These are phyloP conservation scores for Gryllus bimaculatus DNA, from an alignment of 1,140 invertebrate species.

Conservation along the genomic window DNA sequence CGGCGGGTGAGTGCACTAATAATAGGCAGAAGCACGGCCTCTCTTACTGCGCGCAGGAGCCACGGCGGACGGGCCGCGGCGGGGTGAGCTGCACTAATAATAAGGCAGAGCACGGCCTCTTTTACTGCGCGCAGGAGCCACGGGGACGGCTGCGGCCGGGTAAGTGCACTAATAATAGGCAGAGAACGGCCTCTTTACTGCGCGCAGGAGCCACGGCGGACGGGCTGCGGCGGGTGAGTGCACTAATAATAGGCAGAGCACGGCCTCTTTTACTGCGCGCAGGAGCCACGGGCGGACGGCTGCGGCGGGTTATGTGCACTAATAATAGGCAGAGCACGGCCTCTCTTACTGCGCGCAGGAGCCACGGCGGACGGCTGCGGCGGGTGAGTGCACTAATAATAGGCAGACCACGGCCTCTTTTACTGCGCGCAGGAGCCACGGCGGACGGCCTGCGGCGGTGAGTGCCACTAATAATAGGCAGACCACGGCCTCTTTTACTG, in stretches of 20 bases:
- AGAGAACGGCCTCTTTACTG: background rate
- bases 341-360: conserved; percentile 7
- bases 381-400: background rate
- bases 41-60: conserved; percentile 18
- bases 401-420: too few species aligned
- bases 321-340: conserved; percentile 7
- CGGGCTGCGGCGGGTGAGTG: background rate
- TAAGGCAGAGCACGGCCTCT: conserved; percentile 34
- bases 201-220: conserved; percentile 19
- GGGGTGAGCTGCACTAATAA: conserved; percentile 29
- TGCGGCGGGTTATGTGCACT: conserved; percentile 25
- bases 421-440: conserved; percentile 20
- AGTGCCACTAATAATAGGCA: conserved; percentile 30
- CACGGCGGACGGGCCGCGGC: conserved; percentile 24
- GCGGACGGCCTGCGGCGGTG: conserved; percentile 24
- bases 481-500: conserved; percentile 32
- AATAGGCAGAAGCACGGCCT: too few species aligned
- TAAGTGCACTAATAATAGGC: conserved; percentile 18
- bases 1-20: background rate
- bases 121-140: conserved; percentile 43
- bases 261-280: too few species aligned
- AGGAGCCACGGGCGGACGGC: conserved; percentile 24
- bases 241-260: too few species aligned
- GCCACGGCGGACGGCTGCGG: conserved; percentile 15
- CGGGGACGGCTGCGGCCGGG: conserved; percentile 40